phyloP scores from a whole-genome alignment of 2,888 invertebrate genomes.

The Argyresthia goedartella region DNA sequence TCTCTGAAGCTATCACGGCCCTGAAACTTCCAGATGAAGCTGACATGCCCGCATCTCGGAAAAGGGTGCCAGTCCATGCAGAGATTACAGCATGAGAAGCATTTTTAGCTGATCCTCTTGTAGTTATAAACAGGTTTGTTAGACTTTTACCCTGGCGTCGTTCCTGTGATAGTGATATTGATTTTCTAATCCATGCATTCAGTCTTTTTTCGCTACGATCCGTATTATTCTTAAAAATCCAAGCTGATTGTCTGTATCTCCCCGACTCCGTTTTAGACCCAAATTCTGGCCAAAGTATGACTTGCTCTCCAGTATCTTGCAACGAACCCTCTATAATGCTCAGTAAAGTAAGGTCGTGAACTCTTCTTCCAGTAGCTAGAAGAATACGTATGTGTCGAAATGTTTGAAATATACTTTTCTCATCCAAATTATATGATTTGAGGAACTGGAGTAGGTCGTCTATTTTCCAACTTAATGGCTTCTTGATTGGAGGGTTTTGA shows the following conservation, averaged over 20 bases:
- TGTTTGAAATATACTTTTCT: slow-evolving; percentile 2
- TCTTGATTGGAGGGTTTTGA: slow-evolving; percentile 4
- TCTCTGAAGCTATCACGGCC: background rate
- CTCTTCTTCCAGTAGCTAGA: slow-evolving; percentile 6
- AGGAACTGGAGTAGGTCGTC: slow-evolving; percentile 4
- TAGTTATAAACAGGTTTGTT: background rate
- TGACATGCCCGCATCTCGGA: background rate
- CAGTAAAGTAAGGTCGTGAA: slow-evolving; percentile 1
- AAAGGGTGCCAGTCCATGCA: background rate
- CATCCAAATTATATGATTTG: background rate
- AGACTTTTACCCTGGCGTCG: background rate
- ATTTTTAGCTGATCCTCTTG: background rate
- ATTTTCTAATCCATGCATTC: background rate
- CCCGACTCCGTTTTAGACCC: slow-evolving; percentile 1
- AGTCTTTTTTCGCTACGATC: too few relatives aligned
- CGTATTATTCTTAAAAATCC: background rate
- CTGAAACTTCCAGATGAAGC: background rate
- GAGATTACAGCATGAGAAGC: background rate
- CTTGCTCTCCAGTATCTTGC: background rate
- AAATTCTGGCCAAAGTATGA: slow-evolving; percentile 3
- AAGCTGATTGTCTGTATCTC: background rate
- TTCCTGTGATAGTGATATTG: background rate
- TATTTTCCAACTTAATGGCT: slow-evolving; percentile 1
- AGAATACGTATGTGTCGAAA: slow-evolving; percentile 10
- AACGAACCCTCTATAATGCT: background rate